Conservation (phyloP, 92 coral and sea anemone species). For the Phymanthus crucifer region DNA sequence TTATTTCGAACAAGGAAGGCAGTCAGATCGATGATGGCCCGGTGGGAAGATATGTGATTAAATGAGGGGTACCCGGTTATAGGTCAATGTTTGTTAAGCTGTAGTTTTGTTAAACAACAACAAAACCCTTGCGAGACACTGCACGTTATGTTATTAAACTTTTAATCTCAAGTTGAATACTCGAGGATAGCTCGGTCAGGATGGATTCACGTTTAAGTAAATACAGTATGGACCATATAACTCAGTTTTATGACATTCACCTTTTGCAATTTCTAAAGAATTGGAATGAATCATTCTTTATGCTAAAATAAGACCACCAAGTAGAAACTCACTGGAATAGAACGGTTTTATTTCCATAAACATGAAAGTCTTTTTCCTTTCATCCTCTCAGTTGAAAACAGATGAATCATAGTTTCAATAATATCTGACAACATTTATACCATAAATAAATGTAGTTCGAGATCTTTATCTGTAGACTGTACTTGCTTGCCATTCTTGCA, state of each 20-base stretch:
- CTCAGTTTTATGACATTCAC: not conserved
- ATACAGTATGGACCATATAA: not conserved
- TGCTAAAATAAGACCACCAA: not conserved
- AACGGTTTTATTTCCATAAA: not conserved
- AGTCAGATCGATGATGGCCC: no score
- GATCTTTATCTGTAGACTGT: no score
- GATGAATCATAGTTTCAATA: no score
- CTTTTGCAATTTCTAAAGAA: not conserved
- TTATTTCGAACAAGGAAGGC: no score
- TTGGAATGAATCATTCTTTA: not conserved
- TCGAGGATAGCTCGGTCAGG: not conserved
- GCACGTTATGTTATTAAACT: not conserved
- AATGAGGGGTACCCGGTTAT: not conserved
- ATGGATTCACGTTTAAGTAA: not conserved
- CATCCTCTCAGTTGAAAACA: no score
- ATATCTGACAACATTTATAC: no score
- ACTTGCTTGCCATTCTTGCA: no score
- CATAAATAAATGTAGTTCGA: no score
- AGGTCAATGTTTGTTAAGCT: not conserved
- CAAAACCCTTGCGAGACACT: not conserved
- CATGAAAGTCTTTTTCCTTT: not conserved
- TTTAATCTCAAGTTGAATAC: slow-evolving; percentile 7
- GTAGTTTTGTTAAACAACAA: not conserved
- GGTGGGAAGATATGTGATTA: not conserved
- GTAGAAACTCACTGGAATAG: not conserved